Evolutionary conservation across 1,140 invertebrate species (phyloP).

Genomic region (Caerostris extrusa): DNA sequence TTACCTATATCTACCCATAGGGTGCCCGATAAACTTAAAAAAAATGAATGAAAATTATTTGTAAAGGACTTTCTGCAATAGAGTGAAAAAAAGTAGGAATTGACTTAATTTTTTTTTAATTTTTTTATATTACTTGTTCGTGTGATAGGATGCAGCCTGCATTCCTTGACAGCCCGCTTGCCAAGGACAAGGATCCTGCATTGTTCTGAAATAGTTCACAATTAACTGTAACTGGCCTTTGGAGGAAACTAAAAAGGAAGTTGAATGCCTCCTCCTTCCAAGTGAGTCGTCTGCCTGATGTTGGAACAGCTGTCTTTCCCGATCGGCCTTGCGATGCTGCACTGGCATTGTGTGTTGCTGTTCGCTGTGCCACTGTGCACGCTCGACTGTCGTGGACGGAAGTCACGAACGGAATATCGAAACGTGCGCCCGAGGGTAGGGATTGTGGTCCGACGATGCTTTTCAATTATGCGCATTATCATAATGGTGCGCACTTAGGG

Average conservation of each 20-base stretch:
- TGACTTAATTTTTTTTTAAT: too few species aligned
- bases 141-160: too few species aligned
- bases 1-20: too few species aligned
- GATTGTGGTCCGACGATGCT: not conserved
- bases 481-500: not conserved
- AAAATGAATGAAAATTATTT: too few species aligned
- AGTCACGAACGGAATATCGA: not conserved
- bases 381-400: not conserved
- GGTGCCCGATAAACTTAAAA: too few species aligned
- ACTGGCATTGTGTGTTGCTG: not conserved
- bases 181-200: not conserved
- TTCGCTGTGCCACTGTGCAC: not conserved
- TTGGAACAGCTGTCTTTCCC: not conserved
- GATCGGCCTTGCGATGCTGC: not conserved
- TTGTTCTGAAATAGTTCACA: not conserved
- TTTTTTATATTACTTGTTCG: too few species aligned
- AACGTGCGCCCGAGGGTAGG: not conserved
- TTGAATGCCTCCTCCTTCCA: conserved; percentile 1
- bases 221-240: not conserved
- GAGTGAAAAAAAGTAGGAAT: too few species aligned
- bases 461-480: not conserved
- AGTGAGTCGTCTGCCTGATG: not conserved
- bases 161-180: too few species aligned
- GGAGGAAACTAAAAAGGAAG: not conserved
- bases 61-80: too few species aligned